A percentile compares a stretch with the other conserved stretches of the same genome.
Evolutionary conservation across 2,888 invertebrate genomes (phyloP).

Genomic region (Amorpha juglandis): DNA sequence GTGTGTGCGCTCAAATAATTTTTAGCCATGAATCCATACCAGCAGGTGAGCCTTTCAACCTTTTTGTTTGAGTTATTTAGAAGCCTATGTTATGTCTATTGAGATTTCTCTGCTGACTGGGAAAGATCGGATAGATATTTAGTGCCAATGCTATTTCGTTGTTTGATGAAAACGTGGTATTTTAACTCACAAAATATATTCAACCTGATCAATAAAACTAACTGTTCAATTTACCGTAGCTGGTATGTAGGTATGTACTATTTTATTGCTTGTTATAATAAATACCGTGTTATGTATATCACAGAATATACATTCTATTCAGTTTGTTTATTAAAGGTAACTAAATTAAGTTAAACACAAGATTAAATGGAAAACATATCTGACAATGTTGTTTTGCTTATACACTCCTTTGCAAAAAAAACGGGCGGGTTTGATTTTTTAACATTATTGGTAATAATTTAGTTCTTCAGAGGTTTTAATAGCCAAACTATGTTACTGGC

Average conservation of each 20-base stretch:
- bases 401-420: too few species aligned
- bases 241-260: too few species aligned
- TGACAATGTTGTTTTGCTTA: too few species aligned
- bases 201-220: not conserved
- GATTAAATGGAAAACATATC: too few species aligned
- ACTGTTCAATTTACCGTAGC: not conserved
- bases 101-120: not conserved
- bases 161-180: not conserved
- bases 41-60: slow-evolving; percentile 47
- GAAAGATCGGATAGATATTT: not conserved
- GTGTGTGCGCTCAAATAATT: slow-evolving; percentile 20
- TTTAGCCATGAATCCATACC: slow-evolving; percentile 37
- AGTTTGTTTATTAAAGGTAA: too few species aligned
- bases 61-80: not conserved
- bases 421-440: too few species aligned
- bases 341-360: too few species aligned
- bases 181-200: not conserved
- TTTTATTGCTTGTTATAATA: not conserved
- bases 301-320: not conserved
- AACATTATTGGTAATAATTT: too few species aligned
- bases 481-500: too few species aligned
- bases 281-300: not conserved
- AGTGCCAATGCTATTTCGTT: not conserved
- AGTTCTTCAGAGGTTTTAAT: too few species aligned
- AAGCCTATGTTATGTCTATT: not conserved